Percentiles rank a stretch among this genome's conserved stretches.
Conservation (phyloP, 2,888 invertebrate species). For the Isotomurus palustris region DNA sequence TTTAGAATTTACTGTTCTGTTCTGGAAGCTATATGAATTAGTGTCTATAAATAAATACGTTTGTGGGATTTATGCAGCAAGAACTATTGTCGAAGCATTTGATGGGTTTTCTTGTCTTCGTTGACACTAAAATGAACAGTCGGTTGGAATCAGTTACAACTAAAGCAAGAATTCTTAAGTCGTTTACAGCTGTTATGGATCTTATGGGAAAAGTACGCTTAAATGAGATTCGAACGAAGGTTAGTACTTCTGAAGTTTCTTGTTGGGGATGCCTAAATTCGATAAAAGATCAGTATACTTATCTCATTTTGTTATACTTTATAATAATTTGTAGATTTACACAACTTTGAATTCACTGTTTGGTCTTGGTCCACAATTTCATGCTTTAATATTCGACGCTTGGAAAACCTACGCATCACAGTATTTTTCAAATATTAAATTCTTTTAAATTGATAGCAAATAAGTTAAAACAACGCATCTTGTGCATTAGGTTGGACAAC, state of each 20-base stretch:
- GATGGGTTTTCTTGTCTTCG: slow-evolving; percentile 23
- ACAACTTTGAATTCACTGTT: slow-evolving; percentile 32
- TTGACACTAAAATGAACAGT: slow-evolving; percentile 24
- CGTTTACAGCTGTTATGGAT: slow-evolving; percentile 19
- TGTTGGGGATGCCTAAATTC: background rate
- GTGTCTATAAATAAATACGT: background rate
- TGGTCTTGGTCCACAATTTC: slow-evolving; percentile 20
- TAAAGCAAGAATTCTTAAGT: slow-evolving; percentile 18
- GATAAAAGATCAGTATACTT: background rate
- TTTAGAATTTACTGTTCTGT: too few species aligned
- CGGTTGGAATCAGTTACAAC: slow-evolving; percentile 12
- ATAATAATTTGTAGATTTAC: slow-evolving; percentile 25
- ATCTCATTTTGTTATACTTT: background rate
- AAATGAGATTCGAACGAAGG: slow-evolving; percentile 17
- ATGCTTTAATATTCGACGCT: slow-evolving; percentile 20
- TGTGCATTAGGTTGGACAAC: slow-evolving; percentile 27
- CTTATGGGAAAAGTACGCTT: slow-evolving; percentile 22
- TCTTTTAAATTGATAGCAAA: background rate
- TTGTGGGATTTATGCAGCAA: slow-evolving; percentile 12
- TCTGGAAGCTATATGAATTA: background rate
- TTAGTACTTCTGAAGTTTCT: background rate
- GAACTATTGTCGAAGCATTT: slow-evolving; percentile 17
- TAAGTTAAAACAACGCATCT: background rate
- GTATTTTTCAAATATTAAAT: slow-evolving; percentile 17
- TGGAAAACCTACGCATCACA: slow-evolving; percentile 32